Evolutionary conservation across 2,113 vertebrate genomes (phyloP), one percentile per base, ranked within the genome.

Genomic region (Galbula dea): DNA sequence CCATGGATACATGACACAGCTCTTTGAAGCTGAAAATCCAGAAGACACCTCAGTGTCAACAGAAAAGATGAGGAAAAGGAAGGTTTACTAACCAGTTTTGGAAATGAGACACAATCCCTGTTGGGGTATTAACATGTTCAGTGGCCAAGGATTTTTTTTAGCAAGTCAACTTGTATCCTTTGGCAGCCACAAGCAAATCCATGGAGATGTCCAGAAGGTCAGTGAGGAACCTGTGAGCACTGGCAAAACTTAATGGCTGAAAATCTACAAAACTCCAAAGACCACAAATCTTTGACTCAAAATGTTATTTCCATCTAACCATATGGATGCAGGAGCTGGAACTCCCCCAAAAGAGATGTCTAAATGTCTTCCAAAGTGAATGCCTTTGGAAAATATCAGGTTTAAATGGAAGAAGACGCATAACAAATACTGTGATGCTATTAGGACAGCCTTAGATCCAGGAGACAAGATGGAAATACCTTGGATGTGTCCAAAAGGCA

Each of bases 311-410:
- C 90, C 86, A 94, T 90, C 83, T 63, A 52, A 59, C 88, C 96
- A 96, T 94, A 96, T 95, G 95, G 95, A 96, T 86, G 83, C 27
- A 0, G 83, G 65, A 96, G 76, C 92, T 96, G 96, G 94, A 96
- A 88, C 68, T 77, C 80, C 90, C 91, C 95, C 95, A 95, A 93
- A n/a, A 45, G 86, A 93, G 82, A 94, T 92, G 94, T 94, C 88
- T 95, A 90, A 95, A 93, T 26, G 93, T 68, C 83, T 96, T 96
- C 95, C 95, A 95, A 95, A 90, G 80, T 76, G 91, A 95, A 93
- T 0, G 79, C 19, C 76, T 88, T 93, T 93, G 92, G 90, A 96
- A 96, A 96, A 94, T 6, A 92, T 39, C 37, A 72, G 80, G 88
- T 93, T 94, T 59, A n/a, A 86, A 77, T 23, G 83, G 88, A 94